Evolutionary conservation across 1,140 invertebrate genomes (phyloP).

Genomic region (Apis mellifera): DNA sequence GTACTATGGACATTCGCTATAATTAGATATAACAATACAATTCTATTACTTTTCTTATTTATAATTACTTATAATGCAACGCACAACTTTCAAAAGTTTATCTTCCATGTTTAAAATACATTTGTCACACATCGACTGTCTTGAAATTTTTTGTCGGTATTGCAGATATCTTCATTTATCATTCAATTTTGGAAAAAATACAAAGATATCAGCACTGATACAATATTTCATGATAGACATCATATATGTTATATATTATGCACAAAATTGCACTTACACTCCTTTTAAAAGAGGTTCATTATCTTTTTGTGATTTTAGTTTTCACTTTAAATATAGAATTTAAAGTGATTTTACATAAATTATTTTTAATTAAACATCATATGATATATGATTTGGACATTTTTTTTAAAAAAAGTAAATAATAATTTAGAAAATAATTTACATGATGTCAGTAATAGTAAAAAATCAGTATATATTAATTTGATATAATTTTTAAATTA

Average conservation of each 20-base stretch:
- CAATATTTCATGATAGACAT: conserved; percentile 8
- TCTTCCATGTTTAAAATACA: background rate
- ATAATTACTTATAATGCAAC: background rate
- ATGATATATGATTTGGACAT: too few relatives aligned
- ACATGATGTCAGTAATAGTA: too few relatives aligned
- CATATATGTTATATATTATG: background rate
- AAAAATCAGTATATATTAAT: too few relatives aligned
- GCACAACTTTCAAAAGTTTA: conserved; percentile 11
- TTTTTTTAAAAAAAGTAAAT: too few relatives aligned
- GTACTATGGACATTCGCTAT: background rate
- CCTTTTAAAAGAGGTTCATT: conserved; percentile 23
- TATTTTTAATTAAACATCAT: background rate
- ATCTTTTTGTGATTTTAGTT: background rate
- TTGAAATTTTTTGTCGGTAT: background rate
- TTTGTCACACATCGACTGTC: background rate
- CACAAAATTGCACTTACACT: background rate
- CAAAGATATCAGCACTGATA: background rate
- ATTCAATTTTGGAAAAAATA: too few relatives aligned
- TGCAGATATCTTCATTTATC: background rate
- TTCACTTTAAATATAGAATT: background rate
- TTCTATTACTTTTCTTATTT: background rate
- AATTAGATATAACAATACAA: background rate
- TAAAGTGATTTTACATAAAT: background rate
- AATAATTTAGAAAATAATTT: too few relatives aligned
- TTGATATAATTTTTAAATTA: too few relatives aligned